Base-by-base conservation (phyloP, 2,113 vertebrate species). In the Synchiropus splendidus region DNA sequence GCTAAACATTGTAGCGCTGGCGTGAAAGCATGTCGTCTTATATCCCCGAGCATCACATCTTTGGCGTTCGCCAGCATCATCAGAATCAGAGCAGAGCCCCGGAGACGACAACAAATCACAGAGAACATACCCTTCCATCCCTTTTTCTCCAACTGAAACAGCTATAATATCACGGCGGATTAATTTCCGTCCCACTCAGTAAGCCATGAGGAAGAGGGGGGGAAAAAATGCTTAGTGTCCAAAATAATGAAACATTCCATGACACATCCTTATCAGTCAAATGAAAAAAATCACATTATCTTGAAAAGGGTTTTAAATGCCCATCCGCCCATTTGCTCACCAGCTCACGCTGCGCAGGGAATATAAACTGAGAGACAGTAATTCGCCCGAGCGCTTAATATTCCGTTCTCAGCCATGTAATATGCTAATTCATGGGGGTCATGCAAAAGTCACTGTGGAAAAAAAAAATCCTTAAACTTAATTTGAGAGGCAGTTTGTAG, bases 241-340 rank as follows among this genome's bases (percentile, higher is more conserved):
- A 79, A 79, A 83, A 83, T 80, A 79, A 81, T 75, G 73, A 85
- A 82, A 69, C 65, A 61, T 70, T 82, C 62, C 65, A 74, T 81
- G 80, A 82, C 74, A 79, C 61, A 45, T 83, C 68, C 70, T 81
- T 84, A 84, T 84, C 79, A 63, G 65, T 42, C 58, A 72, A 80
- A 82, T 74, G 75, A 72, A 83, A 82, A 51, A 77, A 82, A 83
- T 79, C 67, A 67, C 71, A 83, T 83, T 85, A 85, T 85, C 82
- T 80, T 83, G 74, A 85, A 77, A 79, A 82, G 67, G 55, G 65
- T 45, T 76, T 80, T 77, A 77, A 80, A 79, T 64, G 73, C 71
- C 62, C 50, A 60, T 67, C 71, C 52, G 54, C 64, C 45, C 45
- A 16, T 71, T 71, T 48, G 72, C 72, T 66, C 64, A 4, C 64